Percentiles rank a stretch among this genome's conserved stretches.
Conservation (phyloP, 1,140 invertebrate species). For the Diachasmimorpha longicaudata region DNA sequence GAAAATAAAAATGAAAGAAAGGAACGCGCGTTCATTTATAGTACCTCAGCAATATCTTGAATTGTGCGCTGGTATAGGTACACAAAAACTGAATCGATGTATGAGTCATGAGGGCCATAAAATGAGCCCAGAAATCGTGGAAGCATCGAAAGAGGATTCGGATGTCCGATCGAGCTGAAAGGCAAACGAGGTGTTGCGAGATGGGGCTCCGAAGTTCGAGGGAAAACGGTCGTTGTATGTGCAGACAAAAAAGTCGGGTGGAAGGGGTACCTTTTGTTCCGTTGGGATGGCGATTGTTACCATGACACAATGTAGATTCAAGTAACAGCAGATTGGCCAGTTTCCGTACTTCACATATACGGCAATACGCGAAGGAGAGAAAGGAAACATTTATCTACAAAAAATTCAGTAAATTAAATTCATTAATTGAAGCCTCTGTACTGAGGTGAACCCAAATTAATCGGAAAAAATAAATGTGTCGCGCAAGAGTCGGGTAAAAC, state of each 20-base stretch:
- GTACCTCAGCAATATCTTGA: too few species aligned
- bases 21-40: too few species aligned
- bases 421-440: too few species aligned
- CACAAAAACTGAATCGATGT: neutral
- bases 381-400: neutral
- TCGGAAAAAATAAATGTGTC: too few species aligned
- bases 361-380: neutral
- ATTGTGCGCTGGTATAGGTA: neutral
- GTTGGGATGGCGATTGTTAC: neutral
- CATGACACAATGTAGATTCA: neutral
- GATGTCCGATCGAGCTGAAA: constrained; percentile 31
- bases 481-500: too few species aligned
- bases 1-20: too few species aligned
- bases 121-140: constrained; percentile 6
- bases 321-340: constrained; percentile 11
- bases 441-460: too few species aligned
- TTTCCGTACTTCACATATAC: neutral
- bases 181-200: constrained; percentile 29
- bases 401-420: neutral
- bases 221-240: neutral
- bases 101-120: constrained; percentile 6
- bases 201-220: neutral
- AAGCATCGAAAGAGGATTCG: constrained; percentile 13
- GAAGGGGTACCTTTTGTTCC: neutral
- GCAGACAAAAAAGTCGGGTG: neutral